Percentiles rank a stretch among this genome's conserved stretches.
Evolutionary conservation across 2,888 invertebrate species (phyloP).

Genomic region (Drosophila antonietae): DNA sequence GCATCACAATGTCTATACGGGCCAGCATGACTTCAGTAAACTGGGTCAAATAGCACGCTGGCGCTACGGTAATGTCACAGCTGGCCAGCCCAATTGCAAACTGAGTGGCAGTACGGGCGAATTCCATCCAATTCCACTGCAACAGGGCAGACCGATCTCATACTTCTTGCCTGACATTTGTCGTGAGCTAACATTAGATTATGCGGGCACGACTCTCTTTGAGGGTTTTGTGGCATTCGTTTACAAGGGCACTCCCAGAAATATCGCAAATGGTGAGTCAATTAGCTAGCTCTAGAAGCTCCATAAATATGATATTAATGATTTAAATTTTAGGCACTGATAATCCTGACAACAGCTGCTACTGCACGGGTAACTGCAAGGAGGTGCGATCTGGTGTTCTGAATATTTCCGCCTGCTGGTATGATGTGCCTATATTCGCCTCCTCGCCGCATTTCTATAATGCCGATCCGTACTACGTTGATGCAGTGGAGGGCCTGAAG

Average conservation of each 20-base stretch:
- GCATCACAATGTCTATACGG: conserved; percentile 90
- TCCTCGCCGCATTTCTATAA: conserved; percentile 93
- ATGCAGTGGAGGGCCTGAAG: conserved; percentile 88
- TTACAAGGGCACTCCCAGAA: conserved; percentile 87
- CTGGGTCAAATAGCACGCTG: conserved; percentile 90
- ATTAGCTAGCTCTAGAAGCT: too few species aligned
- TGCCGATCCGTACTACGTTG: conserved; percentile 89
- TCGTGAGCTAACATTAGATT: conserved; percentile 88
- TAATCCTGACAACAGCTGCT: conserved; percentile 88
- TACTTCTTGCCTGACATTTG: conserved; percentile 92
- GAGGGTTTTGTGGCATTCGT: conserved; percentile 88
- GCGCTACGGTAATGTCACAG: conserved; percentile 88
- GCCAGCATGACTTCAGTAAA: conserved; percentile 86
- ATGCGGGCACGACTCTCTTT: conserved; percentile 86
- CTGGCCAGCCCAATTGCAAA: conserved; percentile 86
- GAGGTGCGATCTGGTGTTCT: conserved; percentile 88
- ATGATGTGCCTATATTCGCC: conserved; percentile 91
- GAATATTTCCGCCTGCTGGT: conserved; percentile 90
- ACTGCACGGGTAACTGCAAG: conserved; percentile 88
- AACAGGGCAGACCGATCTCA: conserved; percentile 86
- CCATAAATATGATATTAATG: neutral
- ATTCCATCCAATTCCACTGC: conserved; percentile 89
- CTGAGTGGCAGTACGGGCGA: conserved; percentile 91
- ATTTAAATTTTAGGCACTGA: conserved; percentile 85
- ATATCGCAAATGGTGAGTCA: conserved; percentile 89